phyloP scores from a whole-genome alignment of 2,113 vertebrate species.

The Passer domesticus region DNA sequence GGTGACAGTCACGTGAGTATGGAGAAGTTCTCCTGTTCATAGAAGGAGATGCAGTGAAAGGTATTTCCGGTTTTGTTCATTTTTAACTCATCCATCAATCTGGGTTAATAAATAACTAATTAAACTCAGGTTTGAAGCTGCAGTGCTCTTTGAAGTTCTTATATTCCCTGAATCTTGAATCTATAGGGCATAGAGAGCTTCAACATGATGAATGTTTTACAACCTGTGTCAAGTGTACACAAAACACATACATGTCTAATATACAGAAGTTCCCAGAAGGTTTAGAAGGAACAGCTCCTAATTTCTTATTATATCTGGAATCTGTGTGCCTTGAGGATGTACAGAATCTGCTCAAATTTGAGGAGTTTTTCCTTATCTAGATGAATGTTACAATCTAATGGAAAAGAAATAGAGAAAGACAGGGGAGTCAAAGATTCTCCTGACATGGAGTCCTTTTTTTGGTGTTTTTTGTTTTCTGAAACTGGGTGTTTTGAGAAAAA shows the following conservation, averaged over 20 bases:
- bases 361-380: not conserved
- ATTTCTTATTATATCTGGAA: not conserved
- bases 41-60: not conserved
- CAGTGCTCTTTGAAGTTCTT: not conserved
- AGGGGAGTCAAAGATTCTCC: not conserved
- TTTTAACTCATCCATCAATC: not conserved
- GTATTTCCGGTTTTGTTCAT: not conserved
- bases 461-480: not conserved
- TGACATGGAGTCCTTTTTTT: accelerated
- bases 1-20: not conserved
- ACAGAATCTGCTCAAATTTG: not conserved
- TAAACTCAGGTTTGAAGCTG: not conserved
- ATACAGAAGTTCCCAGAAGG: not conserved
- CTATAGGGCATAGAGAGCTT: not conserved
- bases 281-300: not conserved
- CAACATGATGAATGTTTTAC: not conserved
- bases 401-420: not conserved
- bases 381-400: not conserved
- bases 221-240: not conserved
- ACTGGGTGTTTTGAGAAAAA: not conserved
- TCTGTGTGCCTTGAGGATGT: not conserved
- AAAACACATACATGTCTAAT: not conserved
- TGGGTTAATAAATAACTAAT: not conserved
- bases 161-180: not conserved
- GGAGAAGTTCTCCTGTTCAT: not conserved